These are phyloP conservation scores for Hippocampus zosterae DNA, from an alignment of 2,113 vertebrate genomes.

Conservation along the genomic window DNA sequence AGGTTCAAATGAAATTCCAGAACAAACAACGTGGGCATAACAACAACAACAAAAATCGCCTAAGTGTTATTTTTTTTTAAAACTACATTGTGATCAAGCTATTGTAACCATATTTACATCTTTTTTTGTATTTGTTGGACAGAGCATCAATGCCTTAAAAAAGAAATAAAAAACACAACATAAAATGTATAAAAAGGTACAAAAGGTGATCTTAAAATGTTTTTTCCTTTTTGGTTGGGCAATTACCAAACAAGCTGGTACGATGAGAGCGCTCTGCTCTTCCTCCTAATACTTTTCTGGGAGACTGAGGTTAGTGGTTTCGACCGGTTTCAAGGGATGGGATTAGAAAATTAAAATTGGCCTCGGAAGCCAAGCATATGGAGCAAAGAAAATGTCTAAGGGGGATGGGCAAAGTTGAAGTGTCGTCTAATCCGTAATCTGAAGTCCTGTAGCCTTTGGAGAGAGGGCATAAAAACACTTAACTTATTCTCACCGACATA, in stretches of 20 bases:
- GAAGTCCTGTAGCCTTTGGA: conserved; percentile 13
- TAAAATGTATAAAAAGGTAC: conserved; percentile 54
- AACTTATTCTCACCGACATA: background rate
- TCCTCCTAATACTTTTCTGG: conserved; percentile 12
- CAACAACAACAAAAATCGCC: conserved; percentile 28
- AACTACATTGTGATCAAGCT: conserved; percentile 15
- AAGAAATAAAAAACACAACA: conserved; percentile 42
- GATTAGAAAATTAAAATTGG: conserved; percentile 41
- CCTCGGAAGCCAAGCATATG: conserved; percentile 21
- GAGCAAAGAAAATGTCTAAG: conserved; percentile 15
- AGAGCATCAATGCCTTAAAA: conserved; percentile 35
- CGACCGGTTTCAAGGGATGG: conserved; percentile 19
- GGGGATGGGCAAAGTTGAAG: conserved; percentile 8
- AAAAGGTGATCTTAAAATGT: conserved; percentile 55
- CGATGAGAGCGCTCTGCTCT: conserved; percentile 26
- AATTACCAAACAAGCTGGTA: conserved; percentile 21
- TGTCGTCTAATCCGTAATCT: conserved; percentile 17
- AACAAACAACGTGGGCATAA: conserved; percentile 7
- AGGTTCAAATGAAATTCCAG: conserved; percentile 6
- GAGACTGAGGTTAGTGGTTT: conserved; percentile 33
- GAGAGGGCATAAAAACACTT: conserved; percentile 5
- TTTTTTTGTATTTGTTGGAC: conserved; percentile 10
- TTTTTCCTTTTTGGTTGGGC: conserved; percentile 19
- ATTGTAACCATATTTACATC: conserved; percentile 23
- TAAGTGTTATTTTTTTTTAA: background rate